Conservation (phyloP, 1,140 invertebrate species). For the Anoplophora glabripennis region DNA sequence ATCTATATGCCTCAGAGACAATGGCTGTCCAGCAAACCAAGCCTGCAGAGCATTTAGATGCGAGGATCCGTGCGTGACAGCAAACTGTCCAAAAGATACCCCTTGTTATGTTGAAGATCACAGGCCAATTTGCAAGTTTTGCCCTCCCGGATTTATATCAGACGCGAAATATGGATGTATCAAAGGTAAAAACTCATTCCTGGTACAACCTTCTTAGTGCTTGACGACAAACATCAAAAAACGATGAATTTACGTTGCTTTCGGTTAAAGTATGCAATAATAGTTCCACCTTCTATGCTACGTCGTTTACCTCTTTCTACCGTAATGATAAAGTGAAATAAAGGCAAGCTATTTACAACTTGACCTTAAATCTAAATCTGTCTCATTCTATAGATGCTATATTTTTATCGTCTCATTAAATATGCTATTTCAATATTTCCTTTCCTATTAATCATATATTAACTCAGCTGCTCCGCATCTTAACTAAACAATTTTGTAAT, state of each 20-base stretch:
- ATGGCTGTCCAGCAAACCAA: slow-evolving; percentile 77
- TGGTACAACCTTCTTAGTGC: slow-evolving; percentile 42
- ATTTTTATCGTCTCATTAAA: slow-evolving; percentile 14
- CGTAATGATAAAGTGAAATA: slow-evolving; percentile 24
- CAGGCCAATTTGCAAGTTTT: slow-evolving; percentile 91
- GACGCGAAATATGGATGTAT: slow-evolving; percentile 88
- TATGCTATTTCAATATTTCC: slow-evolving; percentile 6
- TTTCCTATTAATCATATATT: slow-evolving; percentile 10
- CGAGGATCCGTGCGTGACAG: slow-evolving; percentile 81
- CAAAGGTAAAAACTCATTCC: slow-evolving; percentile 75
- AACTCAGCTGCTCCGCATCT: slow-evolving; percentile 16
- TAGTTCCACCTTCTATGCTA: slow-evolving; percentile 28
- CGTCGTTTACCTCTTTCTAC: slow-evolving; percentile 25
- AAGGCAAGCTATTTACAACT: slow-evolving; percentile 22
- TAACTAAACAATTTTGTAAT: slow-evolving; percentile 29
- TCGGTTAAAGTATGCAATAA: slow-evolving; percentile 34
- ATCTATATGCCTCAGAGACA: slow-evolving; percentile 84
- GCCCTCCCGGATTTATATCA: slow-evolving; percentile 83
- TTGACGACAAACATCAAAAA: slow-evolving; percentile 31
- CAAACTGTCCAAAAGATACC: slow-evolving; percentile 73
- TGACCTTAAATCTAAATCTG: slow-evolving; percentile 14
- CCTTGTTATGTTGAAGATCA: slow-evolving; percentile 90
- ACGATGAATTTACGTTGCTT: slow-evolving; percentile 21
- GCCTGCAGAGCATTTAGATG: slow-evolving; percentile 87
- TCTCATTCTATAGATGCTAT: slow-evolving; percentile 23